These are phyloP conservation scores for Micropterix aruncella DNA, from an alignment of 2,888 invertebrate genomes.

Conservation along the genomic window DNA sequence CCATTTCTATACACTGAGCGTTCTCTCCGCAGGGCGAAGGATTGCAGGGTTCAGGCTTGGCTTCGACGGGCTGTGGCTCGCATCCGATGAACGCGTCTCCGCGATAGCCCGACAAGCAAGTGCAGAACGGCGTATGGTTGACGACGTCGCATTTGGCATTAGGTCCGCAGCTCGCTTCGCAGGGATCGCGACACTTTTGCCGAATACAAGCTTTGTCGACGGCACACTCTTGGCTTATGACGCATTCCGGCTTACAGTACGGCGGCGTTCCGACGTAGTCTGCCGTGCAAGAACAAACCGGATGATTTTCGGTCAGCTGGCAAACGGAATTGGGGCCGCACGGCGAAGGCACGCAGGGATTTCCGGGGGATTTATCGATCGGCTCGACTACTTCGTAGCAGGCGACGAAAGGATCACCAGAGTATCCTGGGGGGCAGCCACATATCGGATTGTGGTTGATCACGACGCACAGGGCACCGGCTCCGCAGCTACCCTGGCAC, in stretches of 20 bases:
- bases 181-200: constrained; percentile 75
- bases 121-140: constrained; percentile 70
- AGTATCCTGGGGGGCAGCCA: constrained; percentile 56
- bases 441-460: constrained; percentile 80
- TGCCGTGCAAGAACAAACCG: constrained; percentile 67
- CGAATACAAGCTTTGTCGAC: constrained; percentile 64
- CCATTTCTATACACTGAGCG: constrained; percentile 57
- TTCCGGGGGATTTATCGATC: constrained; percentile 24
- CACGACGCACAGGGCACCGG: constrained; percentile 61
- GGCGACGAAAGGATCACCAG: constrained; percentile 69
- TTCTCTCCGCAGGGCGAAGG: constrained; percentile 78
- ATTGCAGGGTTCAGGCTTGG: constrained; percentile 48
- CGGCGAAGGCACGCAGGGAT: constrained; percentile 53
- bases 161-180: constrained; percentile 58
- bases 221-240: constrained; percentile 70
- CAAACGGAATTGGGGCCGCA: constrained; percentile 77
- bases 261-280: constrained; percentile 73
- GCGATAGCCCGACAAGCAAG: constrained; percentile 59
- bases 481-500: constrained; percentile 72
- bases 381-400: constrained; percentile 34
- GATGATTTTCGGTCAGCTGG: constrained; percentile 60
- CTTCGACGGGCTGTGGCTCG: constrained; percentile 34
- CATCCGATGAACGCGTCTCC: constrained; percentile 81
- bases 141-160: constrained; percentile 70
- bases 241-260: constrained; percentile 70